phyloP scores from a whole-genome alignment of 2,797 vertebrate genomes.

The Acanthornis magna region DNA sequence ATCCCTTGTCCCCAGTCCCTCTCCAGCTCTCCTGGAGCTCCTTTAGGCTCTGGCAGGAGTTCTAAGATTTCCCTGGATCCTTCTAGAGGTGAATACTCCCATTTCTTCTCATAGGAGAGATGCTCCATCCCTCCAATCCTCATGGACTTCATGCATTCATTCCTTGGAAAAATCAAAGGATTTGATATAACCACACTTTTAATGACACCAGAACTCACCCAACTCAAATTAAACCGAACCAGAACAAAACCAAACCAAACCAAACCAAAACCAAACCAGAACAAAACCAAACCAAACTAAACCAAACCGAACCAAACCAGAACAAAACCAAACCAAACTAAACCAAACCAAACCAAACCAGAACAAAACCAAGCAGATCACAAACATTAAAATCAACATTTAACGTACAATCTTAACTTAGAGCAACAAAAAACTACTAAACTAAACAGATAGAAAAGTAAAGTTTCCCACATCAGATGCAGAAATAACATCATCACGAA shows the following conservation, averaged over 20 bases:
- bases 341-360: too few relatives aligned
- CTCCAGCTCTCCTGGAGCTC: background rate
- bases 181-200: background rate
- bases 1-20: fast-evolving
- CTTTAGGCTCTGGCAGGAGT: background rate
- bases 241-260: background rate
- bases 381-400: background rate
- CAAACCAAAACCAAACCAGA: background rate
- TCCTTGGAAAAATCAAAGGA: background rate
- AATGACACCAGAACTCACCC: background rate
- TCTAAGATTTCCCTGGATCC: background rate
- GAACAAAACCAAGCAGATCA: background rate
- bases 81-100: background rate
- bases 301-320: background rate
- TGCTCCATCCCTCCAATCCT: background rate
- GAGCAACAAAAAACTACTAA: too few relatives aligned
- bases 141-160: background rate
- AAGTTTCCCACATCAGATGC: too few relatives aligned
- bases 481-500: too few relatives aligned
- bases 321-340: background rate
- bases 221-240: background rate
- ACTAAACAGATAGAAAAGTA: too few relatives aligned
- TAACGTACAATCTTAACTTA: too few relatives aligned
- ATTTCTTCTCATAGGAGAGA: background rate
- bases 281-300: background rate